A percentile compares a stretch with the other conserved stretches of the same genome.
Evolutionary conservation across 2,888 invertebrate species (phyloP).

Genomic region (Reticulitermes lucifugus): DNA sequence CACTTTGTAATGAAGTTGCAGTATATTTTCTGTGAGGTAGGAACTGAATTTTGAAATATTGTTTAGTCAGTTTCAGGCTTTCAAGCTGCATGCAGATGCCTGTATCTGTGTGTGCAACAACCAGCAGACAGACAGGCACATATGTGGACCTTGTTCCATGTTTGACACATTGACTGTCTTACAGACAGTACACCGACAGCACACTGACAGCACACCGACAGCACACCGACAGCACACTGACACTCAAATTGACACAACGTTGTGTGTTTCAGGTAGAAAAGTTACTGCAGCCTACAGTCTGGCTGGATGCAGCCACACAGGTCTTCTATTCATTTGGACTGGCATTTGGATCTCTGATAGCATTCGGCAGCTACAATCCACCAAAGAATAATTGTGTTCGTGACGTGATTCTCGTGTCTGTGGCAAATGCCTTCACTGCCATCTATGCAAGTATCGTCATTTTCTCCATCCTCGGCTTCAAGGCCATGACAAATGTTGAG

Average conservation of each 20-base stretch:
- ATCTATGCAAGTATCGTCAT: slow-evolving; percentile 96
- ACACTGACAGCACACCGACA: no score
- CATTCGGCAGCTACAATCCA: slow-evolving; percentile 95
- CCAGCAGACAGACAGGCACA: no score
- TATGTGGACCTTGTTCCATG: no score
- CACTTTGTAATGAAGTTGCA: no score
- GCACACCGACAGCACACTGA: no score
- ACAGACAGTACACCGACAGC: no score
- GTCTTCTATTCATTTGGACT: slow-evolving; percentile 96
- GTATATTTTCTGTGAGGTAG: no score
- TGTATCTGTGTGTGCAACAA: no score
- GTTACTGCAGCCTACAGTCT: slow-evolving; percentile 87
- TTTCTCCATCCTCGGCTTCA: slow-evolving; percentile 95
- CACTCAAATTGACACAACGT: neutral
- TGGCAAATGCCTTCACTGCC: slow-evolving; percentile 94
- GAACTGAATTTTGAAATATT: no score
- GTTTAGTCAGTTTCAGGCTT: no score
- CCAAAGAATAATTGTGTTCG: slow-evolving; percentile 94
- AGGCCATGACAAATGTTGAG: slow-evolving; percentile 91
- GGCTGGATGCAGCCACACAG: slow-evolving; percentile 97
- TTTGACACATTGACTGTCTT: no score
- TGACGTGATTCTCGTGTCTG: slow-evolving; percentile 89
- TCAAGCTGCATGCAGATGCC: no score
- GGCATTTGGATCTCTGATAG: slow-evolving; percentile 94
- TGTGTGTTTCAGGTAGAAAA: slow-evolving; percentile 77